A percentile compares a stretch with the other conserved stretches of the same genome.
phyloP scores from a whole-genome alignment of 2,888 invertebrate genomes.

The Drosophila greeni region DNA sequence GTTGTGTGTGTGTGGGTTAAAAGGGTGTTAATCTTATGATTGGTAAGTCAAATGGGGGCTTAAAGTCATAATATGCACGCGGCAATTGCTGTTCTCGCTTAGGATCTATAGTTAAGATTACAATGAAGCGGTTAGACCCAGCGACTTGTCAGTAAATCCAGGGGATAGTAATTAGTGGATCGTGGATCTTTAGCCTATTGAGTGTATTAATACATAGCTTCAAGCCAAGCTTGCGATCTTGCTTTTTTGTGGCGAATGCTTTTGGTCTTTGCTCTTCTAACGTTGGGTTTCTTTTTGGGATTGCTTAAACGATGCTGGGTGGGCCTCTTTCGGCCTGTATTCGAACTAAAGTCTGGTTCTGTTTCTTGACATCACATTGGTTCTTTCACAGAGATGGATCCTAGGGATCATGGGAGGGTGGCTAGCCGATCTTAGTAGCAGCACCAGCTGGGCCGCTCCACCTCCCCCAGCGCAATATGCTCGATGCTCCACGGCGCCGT shows the following conservation, averaged over 20 bases:
- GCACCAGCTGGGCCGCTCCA: slow-evolving; percentile 82
- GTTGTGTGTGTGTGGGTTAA: slow-evolving; percentile 2
- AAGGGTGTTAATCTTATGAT: slow-evolving; percentile 22
- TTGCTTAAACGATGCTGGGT: slow-evolving; percentile 33
- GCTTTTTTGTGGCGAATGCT: slow-evolving; percentile 18
- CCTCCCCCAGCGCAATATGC: slow-evolving; percentile 84
- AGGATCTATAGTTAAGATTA: slow-evolving; percentile 33
- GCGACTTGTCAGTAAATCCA: slow-evolving; percentile 31
- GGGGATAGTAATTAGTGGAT: slow-evolving; percentile 3
- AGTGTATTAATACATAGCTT: slow-evolving; percentile 40
- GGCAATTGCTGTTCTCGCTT: slow-evolving; percentile 35
- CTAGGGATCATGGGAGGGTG: background rate
- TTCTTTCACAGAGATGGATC: slow-evolving; percentile 35
- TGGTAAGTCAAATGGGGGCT: slow-evolving; percentile 36
- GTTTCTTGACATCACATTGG: slow-evolving; percentile 57
- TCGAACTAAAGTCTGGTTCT: slow-evolving; percentile 45
- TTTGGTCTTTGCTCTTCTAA: slow-evolving; percentile 18
- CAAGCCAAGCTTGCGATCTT: slow-evolving; percentile 28
- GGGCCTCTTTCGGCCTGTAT: slow-evolving; percentile 20
- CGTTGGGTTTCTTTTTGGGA: slow-evolving; percentile 14
- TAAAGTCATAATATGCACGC: slow-evolving; percentile 42
- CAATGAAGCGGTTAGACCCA: slow-evolving; percentile 23
- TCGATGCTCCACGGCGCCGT: slow-evolving; percentile 83
- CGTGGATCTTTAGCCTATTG: slow-evolving; percentile 32
- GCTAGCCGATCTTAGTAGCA: slow-evolving; percentile 79